Evolutionary conservation across 1,140 invertebrate genomes (phyloP), one percentile per base, ranked within the genome.

Genomic region (Neodiprion fabricii): DNA sequence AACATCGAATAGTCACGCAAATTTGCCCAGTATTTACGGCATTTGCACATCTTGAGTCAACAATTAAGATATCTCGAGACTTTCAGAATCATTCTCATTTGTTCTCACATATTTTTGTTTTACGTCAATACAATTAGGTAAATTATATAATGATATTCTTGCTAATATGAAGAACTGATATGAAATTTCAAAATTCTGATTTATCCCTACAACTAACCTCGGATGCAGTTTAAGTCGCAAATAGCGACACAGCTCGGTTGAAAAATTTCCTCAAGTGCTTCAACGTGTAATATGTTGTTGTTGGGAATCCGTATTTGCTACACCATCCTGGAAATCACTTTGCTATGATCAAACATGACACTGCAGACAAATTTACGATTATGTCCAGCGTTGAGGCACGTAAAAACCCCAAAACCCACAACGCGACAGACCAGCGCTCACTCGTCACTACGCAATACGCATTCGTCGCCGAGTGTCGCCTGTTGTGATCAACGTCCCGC

Each of bases 401-500:
- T 7, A 65, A 21, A 65, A 65, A 7, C 12, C 17, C 17, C 61
- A 21, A 1, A 65, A 21, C 7, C 61, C 28, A 40, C 28, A 40
- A 40, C 28, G 28, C 28, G 28, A 40, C 1, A 40, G 28, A 40
- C 5, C 28, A 40, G 2, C 0, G 28, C 28, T 40, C 53, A 14
- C 53, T 61, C n/a, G 53, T 61, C 53, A 49, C 48, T 48, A 12
- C 70, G 17, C 28, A 40, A 1, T 40, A 40, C 28, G 28, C 5
- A 40, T 49, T n/a, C 70, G 70, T 17, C 28, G 75, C 53, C 72
- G 72, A 80, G 78, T 77, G 76, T 76, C 79, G 79, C 79, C 79
- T 82, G 79, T 65, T 76, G 67, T 47, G 72, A 77, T 78, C 79
- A 61, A 75, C 72, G 78, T 79, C 80, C 78, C 79, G 77, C 76